Evolutionary conservation across 2,113 vertebrate genomes (phyloP), one percentile per base, ranked within the genome.

Genomic region (Etia nguti): DNA sequence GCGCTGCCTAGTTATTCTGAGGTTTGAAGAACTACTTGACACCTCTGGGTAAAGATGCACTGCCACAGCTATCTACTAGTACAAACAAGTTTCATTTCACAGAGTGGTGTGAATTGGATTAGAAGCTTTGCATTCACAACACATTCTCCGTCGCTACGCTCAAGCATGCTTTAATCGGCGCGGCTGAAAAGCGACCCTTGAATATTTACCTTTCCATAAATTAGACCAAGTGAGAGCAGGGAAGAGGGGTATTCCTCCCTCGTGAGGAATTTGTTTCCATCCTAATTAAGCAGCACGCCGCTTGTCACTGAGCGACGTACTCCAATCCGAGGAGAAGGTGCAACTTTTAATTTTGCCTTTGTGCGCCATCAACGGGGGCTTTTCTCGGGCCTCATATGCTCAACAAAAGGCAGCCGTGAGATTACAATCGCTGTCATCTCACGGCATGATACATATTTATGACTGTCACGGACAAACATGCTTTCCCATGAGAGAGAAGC

Each of bases 371-470:
- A 62, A 89, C 50, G 34, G 54, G 26, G 73, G 36, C 75, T 83
- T 83, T 86, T 86, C 83, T 82, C 56, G 6, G 83, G 82, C 89
- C 73, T 89, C 84, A 90, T 92, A 73, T 75, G 87, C 82, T 73
- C 10, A n/a, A 88, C 90, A 93, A 90, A 89, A 91, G 68, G 43
- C 73, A 55, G 81, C 65, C 60, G 52, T 90, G 84, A 83, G 93
- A 95, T 95, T 92, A 90, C 79, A 84, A 94, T 94, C 85, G 15
- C 84, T 86, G 82, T 92, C 92, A 89, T 93, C 90, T 80, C 68
- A 18, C 89, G 79, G 80, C 62, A 50, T 36, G 81, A 94, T 96
- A 90, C 89, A 95, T 95, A 96, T 96, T 96, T 94, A 95, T 95
- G 90, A 91, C 83, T 82, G 86, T 79, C 91, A 86, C 16, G 84